Conservation (phyloP, 2,797 vertebrate species). For the Channallabes apus region DNA sequence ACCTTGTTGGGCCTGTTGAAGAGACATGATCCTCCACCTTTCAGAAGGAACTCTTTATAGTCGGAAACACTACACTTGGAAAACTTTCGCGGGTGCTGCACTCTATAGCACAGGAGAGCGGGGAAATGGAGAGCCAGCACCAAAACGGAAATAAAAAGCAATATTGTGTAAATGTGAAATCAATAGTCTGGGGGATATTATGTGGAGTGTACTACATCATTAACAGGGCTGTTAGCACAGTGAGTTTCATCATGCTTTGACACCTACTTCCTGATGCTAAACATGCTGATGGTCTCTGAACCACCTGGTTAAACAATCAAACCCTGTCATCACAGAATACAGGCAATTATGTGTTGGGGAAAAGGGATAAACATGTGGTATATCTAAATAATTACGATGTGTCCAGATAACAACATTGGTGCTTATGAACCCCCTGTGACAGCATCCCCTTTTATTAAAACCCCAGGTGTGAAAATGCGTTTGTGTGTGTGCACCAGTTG, state of each 20-base stretch:
- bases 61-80: slow-evolving; percentile 97
- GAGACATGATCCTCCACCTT: slow-evolving; percentile 93
- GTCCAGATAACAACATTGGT: slow-evolving; percentile 21
- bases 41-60: slow-evolving; percentile 92
- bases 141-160: slow-evolving; percentile 19
- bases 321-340: slow-evolving; percentile 45
- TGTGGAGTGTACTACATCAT: slow-evolving; percentile 26
- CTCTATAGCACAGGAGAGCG: slow-evolving; percentile 69
- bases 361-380: slow-evolving; percentile 40
- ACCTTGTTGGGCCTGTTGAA: slow-evolving; percentile 98
- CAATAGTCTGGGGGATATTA: slow-evolving; percentile 11
- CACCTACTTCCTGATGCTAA: slow-evolving; percentile 30
- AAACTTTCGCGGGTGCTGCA: slow-evolving; percentile 90
- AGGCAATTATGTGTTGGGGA: slow-evolving; percentile 28
- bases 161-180: slow-evolving; percentile 27
- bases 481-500: background rate
- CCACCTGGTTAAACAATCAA: slow-evolving; percentile 43
- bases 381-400: slow-evolving; percentile 42
- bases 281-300: slow-evolving; percentile 33
- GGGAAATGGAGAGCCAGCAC: slow-evolving; percentile 27
- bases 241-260: slow-evolving; percentile 26
- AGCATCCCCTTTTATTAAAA: slow-evolving; percentile 38
- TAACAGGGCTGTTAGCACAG: slow-evolving; percentile 9
- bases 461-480: slow-evolving; percentile 28
- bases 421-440: slow-evolving; percentile 31